phyloP scores from a whole-genome alignment of 2,888 invertebrate species.

The Caenorhabditis becei region DNA sequence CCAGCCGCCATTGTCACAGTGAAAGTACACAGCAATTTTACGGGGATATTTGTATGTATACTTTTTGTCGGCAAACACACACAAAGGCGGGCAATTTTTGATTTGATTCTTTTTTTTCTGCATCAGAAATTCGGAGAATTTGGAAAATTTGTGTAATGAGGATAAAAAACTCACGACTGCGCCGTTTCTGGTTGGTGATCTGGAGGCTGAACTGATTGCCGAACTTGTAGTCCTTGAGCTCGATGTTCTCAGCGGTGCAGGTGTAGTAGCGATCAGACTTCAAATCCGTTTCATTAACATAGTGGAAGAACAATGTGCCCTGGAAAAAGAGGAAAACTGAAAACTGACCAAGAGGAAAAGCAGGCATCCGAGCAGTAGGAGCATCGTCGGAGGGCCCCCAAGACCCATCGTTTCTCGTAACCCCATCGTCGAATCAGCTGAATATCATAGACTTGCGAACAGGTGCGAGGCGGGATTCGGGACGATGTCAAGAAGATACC shows the following conservation, averaged over 20 bases:
- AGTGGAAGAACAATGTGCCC: conserved; percentile 82
- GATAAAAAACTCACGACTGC: conserved; percentile 67
- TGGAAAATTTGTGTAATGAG: background rate
- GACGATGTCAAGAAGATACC: conserved; percentile 26
- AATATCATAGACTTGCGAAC: conserved; percentile 55
- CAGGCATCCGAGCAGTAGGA: conserved; percentile 44
- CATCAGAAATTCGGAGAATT: conserved; percentile 15
- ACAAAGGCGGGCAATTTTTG: conserved; percentile 44
- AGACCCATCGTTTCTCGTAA: conserved; percentile 54
- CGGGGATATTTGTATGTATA: conserved; percentile 54
- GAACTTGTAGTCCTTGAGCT: conserved; percentile 82
- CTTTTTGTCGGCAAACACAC: conserved; percentile 59
- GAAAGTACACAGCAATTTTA: conserved; percentile 51
- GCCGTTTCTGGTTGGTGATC: conserved; percentile 70
- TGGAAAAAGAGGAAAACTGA: conserved; percentile 65
- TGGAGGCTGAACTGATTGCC: conserved; percentile 79
- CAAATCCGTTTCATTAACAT: conserved; percentile 80
- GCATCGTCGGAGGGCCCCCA: conserved; percentile 28
- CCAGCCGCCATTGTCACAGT: conserved; percentile 12
- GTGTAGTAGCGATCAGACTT: conserved; percentile 80
- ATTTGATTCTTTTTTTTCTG: conserved; percentile 41
- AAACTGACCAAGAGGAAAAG: conserved; percentile 62
- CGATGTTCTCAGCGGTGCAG: conserved; percentile 81
- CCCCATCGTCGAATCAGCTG: conserved; percentile 51
- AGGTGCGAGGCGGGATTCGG: background rate